phyloP scores from a whole-genome alignment of 2,797 vertebrate species.

The Bradypodion pumilum region DNA sequence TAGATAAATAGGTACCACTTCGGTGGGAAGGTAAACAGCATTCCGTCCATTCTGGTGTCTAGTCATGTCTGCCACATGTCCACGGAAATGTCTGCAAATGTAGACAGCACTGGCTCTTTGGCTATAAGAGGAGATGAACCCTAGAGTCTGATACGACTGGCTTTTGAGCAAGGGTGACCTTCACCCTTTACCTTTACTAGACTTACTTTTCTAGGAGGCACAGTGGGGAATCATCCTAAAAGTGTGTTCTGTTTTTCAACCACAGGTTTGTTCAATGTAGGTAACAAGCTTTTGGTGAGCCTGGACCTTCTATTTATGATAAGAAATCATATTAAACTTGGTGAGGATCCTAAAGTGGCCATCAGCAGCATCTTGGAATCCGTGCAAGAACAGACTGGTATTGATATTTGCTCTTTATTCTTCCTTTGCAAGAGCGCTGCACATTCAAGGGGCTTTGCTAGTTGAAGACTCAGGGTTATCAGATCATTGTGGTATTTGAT shows the following conservation, averaged over 20 bases:
- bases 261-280: slow-evolving; percentile 95
- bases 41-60: too few species aligned
- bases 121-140: too few species aligned
- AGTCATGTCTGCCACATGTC: too few species aligned
- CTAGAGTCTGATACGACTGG: too few species aligned
- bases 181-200: too few species aligned
- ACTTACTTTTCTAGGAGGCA: too few species aligned
- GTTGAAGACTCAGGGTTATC: background rate
- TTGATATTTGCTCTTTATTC: background rate
- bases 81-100: too few species aligned
- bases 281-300: slow-evolving; percentile 93
- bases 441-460: background rate
- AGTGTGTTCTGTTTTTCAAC: slow-evolving; percentile 45
- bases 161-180: too few species aligned
- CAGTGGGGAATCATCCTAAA: background rate
- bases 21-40: too few species aligned
- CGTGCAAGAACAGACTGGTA: slow-evolving; percentile 80
- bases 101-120: too few species aligned
- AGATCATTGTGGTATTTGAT: background rate
- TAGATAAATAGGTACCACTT: too few species aligned
- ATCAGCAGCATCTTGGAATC: slow-evolving; percentile 76
- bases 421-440: background rate
- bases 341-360: slow-evolving; percentile 83
- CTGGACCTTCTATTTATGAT: slow-evolving; percentile 93
- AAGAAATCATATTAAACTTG: slow-evolving; percentile 86